Base-by-base conservation (phyloP, 2,888 invertebrate species). In the Macrosiphum euphorbiae region DNA sequence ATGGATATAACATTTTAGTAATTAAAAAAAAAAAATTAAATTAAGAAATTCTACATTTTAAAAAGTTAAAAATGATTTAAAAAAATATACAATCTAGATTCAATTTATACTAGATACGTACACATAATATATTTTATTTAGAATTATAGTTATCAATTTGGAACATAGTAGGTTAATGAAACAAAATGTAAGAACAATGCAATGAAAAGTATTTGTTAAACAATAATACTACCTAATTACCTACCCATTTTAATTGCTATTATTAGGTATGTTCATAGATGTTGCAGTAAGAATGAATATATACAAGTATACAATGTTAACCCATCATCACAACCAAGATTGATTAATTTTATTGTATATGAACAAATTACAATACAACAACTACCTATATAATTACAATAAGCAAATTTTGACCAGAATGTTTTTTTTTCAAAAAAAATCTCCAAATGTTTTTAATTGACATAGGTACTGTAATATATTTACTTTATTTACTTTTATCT, bases 1-100 rank as follows among this genome's bases (percentile, higher is more conserved):
- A 95, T 84, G 26, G 88, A 94, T 24, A 92, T 41, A 61, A 61
- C 3, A 86, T 4, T 28, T 26, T 55, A 44, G 44, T 16, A 28
- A 58, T 58, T 88, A 52, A 85, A 55, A 58, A 58, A 55, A 55
- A 28, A 28, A 91, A 41, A 52, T 28, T 10, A 11, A 52, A 52
- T 88, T 35, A 35, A 88, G 0, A 24, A 52, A 50, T 87, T n/a
- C 50, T 13, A 87, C 47, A 86, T n/a, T 16, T 41, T 78, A 35
- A 78, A 35, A 78, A 78, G 35, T 3, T 35, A 26, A 78, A 35
- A 78, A 16, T 35, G 35, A 78, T 35, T 78, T 78, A 20, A 35
- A 3, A 35, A 78, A 78, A 78, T 35, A 35, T 20, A 35, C 16
- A 35, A 20, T 78, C 7, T 35, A 78, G 78, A 35, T 7, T 78